phyloP scores from a whole-genome alignment of 2,113 vertebrate genomes.

The Excalfactoria chinensis region DNA sequence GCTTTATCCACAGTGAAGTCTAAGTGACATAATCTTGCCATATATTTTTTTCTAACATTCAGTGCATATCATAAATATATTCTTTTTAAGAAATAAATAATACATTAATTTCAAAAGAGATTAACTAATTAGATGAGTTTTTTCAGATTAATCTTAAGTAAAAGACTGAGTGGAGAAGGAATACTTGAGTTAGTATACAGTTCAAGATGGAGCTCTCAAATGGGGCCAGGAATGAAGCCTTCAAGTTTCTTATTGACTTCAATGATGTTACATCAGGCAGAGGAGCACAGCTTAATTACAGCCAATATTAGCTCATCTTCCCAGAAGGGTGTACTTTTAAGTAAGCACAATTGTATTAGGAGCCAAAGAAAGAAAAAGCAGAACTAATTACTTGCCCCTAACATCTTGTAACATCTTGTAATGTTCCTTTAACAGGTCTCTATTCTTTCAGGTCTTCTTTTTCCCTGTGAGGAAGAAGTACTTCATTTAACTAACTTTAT shows the following conservation, averaged over 20 bases:
- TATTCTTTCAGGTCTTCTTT: neutral
- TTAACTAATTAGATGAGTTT: neutral
- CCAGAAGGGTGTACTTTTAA: slow-evolving; percentile 40
- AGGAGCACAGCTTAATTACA: slow-evolving; percentile 31
- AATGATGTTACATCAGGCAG: neutral
- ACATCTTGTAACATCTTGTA: neutral
- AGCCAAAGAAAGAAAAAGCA: slow-evolving; percentile 22
- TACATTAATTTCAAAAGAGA: neutral
- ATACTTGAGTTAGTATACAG: neutral
- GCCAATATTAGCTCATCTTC: slow-evolving; percentile 13
- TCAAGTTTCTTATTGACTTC: slow-evolving; percentile 24
- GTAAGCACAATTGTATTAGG: slow-evolving; percentile 30
- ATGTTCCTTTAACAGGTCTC: neutral
- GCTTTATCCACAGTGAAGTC: neutral
- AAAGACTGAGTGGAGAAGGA: neutral
- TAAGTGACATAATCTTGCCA: neutral
- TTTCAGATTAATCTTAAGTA: neutral
- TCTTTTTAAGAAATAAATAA: neutral
- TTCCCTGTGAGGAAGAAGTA: neutral
- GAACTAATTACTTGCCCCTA: slow-evolving; percentile 16
- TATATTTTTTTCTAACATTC: neutral
- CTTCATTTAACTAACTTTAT: neutral
- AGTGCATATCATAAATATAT: neutral
- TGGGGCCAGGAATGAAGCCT: neutral
- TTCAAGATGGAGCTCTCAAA: neutral